phyloP scores from a whole-genome alignment of 2,888 invertebrate species.

The Eledona agricola region DNA sequence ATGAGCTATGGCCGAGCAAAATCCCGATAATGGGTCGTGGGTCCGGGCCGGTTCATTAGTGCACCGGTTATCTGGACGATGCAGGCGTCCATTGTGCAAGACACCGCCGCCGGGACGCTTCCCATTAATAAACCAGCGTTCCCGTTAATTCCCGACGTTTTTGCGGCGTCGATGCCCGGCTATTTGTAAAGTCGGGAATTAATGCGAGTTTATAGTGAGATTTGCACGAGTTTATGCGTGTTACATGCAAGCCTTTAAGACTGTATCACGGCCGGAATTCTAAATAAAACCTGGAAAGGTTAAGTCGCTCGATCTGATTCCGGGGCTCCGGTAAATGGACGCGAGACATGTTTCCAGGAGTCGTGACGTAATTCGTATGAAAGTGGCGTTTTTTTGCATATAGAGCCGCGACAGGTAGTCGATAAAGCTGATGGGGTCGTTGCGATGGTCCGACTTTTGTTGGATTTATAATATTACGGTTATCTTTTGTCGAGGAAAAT shows the following conservation, averaged over 20 bases:
- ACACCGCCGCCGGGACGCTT: conserved; percentile 17
- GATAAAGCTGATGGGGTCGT: conserved; percentile 28
- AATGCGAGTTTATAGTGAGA: conserved; percentile 34
- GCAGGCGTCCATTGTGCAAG: conserved; percentile 34
- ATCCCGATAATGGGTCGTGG: too few species aligned
- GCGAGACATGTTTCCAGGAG: conserved; percentile 31
- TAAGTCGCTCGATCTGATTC: conserved; percentile 34
- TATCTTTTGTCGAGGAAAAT: conserved; percentile 27
- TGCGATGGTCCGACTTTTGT: conserved; percentile 27
- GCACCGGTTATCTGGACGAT: conserved; percentile 32
- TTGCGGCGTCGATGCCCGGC: conserved; percentile 23
- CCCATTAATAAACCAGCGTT: conserved; percentile 27
- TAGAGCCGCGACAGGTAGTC: conserved; percentile 31
- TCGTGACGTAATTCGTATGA: conserved; percentile 33
- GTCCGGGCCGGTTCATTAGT: conserved; percentile 33
- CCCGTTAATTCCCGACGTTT: conserved; percentile 16
- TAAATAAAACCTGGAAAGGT: conserved; percentile 39
- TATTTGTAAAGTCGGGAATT: conserved; percentile 31
- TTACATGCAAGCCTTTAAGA: conserved; percentile 35
- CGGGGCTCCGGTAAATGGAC: conserved; percentile 30
- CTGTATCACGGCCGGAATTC: conserved; percentile 35
- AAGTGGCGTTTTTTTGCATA: conserved; percentile 32
- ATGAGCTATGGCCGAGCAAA: conserved; percentile 42
- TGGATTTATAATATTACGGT: conserved; percentile 33
- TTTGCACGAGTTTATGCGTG: conserved; percentile 39